Evolutionary conservation across 64 coral and sea anemone genomes (phyloP).

Genomic region (Dendrophyllia cribrosa): DNA sequence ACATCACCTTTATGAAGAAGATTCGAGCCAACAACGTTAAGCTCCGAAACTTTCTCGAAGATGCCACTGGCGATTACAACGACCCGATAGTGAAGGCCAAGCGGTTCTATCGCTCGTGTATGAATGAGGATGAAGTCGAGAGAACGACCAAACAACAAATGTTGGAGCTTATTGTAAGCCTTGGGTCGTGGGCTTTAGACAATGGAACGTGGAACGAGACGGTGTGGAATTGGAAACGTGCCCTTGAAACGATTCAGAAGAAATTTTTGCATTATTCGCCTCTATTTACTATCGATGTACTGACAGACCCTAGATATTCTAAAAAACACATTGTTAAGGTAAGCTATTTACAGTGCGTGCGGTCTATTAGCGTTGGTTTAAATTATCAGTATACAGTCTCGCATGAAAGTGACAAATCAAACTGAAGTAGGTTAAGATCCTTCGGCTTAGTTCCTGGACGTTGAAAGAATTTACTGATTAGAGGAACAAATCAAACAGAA

Average conservation of each 20-base stretch:
- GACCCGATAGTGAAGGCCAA: constrained; percentile 64
- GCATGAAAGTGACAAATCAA: too few species aligned
- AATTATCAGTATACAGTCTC: too few species aligned
- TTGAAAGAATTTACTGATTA: too few species aligned
- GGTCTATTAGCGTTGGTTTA: too few species aligned
- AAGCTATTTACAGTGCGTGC: neutral
- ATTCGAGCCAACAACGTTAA: constrained; percentile 36
- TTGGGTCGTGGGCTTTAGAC: constrained; percentile 76
- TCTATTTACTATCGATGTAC: constrained; percentile 76
- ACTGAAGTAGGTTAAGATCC: too few species aligned
- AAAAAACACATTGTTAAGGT: constrained; percentile 86
- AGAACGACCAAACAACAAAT: constrained; percentile 72
- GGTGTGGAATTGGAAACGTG: constrained; percentile 57
- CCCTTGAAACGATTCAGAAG: constrained; percentile 59
- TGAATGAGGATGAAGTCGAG: constrained; percentile 86
- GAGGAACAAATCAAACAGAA: too few species aligned
- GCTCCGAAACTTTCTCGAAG: constrained; percentile 56
- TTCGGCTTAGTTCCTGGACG: too few species aligned
- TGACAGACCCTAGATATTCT: constrained; percentile 68
- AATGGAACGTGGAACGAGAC: constrained; percentile 52
- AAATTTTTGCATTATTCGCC: constrained; percentile 60
- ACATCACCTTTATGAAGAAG: constrained; percentile 56
- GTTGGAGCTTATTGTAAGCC: constrained; percentile 40
- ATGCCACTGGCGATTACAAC: constrained; percentile 15
- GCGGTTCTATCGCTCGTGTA: constrained; percentile 82